Evolutionary conservation across 2,888 invertebrate genomes (phyloP).

Genomic region (Conops quadrifasciatus): DNA sequence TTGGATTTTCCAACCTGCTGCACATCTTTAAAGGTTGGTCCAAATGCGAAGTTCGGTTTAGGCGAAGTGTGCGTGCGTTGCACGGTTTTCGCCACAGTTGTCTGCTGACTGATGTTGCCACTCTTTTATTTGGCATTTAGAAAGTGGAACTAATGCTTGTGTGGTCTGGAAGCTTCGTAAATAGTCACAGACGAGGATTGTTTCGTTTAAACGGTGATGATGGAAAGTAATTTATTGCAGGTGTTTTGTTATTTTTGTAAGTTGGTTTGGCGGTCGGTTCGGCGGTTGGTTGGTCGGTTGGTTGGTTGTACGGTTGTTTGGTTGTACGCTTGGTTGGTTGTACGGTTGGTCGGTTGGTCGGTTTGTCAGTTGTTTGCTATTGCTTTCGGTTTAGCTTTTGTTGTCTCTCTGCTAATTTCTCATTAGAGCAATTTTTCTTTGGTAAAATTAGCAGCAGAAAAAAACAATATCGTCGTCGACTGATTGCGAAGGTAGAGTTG

Average conservation of each 20-base stretch:
- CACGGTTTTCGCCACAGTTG: neutral
- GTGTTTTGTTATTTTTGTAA: constrained; percentile 10
- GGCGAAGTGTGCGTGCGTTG: neutral
- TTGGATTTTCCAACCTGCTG: constrained; percentile 30
- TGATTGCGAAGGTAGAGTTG: no score
- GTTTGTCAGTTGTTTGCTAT: no score
- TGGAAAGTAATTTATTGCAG: constrained; percentile 12
- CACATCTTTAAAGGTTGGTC: constrained; percentile 26
- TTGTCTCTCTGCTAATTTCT: no score
- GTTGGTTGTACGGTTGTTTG: no score
- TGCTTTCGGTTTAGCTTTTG: no score
- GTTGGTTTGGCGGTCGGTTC: constrained; percentile 9
- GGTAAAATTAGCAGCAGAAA: no score
- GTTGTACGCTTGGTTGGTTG: no score
- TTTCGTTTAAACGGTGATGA: neutral
- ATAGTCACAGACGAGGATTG: no score
- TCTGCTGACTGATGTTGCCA: neutral
- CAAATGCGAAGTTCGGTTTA: constrained; percentile 18
- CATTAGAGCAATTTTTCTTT: no score
- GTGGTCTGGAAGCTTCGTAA: constrained; percentile 18
- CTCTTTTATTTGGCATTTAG: constrained; percentile 28
- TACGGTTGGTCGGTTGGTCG: no score
- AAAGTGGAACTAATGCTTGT: constrained; percentile 35
- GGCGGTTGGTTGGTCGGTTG: constrained; percentile 16
- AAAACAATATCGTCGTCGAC: no score